Conservation (phyloP, 2,797 vertebrate species). For the Micropoecilia bifurca region DNA sequence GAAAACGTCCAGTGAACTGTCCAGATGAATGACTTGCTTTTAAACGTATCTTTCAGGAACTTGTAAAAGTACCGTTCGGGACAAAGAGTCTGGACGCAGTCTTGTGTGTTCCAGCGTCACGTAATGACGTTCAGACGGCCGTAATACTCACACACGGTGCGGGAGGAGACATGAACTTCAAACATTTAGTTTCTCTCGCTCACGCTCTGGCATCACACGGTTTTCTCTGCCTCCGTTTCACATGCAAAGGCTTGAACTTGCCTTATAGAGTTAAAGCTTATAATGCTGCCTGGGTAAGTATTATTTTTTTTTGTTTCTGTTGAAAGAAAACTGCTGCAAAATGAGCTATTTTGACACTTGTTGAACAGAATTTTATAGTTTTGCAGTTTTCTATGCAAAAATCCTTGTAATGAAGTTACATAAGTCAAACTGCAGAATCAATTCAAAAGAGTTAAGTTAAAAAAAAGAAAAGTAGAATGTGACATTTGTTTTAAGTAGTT, state of each 20-base stretch:
- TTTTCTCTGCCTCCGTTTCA: constrained; percentile 89
- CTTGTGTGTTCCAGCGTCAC: constrained; percentile 78
- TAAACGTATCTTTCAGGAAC: constrained; percentile 78
- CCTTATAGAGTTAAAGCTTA: constrained; percentile 88
- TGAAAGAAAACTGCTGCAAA: not conserved
- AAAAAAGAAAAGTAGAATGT: not conserved
- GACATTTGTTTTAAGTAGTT: not conserved
- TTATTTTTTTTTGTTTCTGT: no score
- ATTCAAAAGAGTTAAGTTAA: not conserved
- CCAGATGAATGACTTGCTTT: not conserved
- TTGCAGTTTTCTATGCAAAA: not conserved
- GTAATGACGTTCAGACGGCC: constrained; percentile 66
- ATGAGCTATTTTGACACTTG: not conserved
- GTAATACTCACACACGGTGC: constrained; percentile 92
- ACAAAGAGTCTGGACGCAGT: constrained; percentile 83
- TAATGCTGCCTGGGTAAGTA: constrained; percentile 86
- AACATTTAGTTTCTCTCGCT: constrained; percentile 86
- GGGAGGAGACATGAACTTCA: constrained; percentile 92
- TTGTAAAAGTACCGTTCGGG: constrained; percentile 88
- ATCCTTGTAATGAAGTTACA: not conserved
- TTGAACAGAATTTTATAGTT: not conserved
- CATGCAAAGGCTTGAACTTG: constrained; percentile 91
- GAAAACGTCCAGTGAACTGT: not conserved
- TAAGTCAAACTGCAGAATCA: not conserved
- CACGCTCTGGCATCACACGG: constrained; percentile 78